These are phyloP conservation scores for Batillaria attramentaria DNA, from an alignment of 1,140 invertebrate species.

Conservation along the genomic window DNA sequence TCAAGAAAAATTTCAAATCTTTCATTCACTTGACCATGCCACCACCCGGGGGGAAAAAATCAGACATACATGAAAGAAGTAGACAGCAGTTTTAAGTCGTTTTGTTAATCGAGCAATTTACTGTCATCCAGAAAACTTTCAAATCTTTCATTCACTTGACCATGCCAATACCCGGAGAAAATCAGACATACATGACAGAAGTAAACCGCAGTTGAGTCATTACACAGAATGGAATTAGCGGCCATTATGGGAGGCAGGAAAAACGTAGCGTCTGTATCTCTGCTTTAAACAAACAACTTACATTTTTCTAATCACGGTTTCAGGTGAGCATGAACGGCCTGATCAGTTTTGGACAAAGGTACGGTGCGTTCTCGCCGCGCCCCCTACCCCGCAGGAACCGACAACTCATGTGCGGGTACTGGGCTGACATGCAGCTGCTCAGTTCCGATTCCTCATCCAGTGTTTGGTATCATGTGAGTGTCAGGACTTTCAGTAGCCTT, in stretches of 20 bases:
- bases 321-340: slow-evolving; percentile 11
- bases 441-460: neutral
- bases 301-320: neutral
- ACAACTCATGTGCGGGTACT: slow-evolving; percentile 2
- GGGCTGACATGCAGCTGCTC: neutral
- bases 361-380: neutral
- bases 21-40: too few relatives aligned
- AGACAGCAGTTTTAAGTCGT: too few relatives aligned
- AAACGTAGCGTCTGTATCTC: neutral
- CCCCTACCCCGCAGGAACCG: neutral
- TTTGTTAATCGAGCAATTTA: too few relatives aligned
- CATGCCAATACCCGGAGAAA: too few relatives aligned
- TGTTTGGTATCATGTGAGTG: slow-evolving; percentile 19
- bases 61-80: too few relatives aligned
- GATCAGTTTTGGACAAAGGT: slow-evolving; percentile 1
- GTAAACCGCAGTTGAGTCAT: neutral
- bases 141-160: too few relatives aligned
- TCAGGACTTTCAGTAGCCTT: neutral
- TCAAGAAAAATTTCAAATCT: too few relatives aligned
- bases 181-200: too few relatives aligned
- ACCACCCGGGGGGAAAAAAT: too few relatives aligned
- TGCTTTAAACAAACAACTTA: neutral
- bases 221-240: too few relatives aligned
- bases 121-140: too few relatives aligned
- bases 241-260: neutral